Percentiles rank a stretch among this genome's conserved stretches.
phyloP scores from a whole-genome alignment of 2,113 vertebrate genomes.

The Microtus pennsylvanicus region DNA sequence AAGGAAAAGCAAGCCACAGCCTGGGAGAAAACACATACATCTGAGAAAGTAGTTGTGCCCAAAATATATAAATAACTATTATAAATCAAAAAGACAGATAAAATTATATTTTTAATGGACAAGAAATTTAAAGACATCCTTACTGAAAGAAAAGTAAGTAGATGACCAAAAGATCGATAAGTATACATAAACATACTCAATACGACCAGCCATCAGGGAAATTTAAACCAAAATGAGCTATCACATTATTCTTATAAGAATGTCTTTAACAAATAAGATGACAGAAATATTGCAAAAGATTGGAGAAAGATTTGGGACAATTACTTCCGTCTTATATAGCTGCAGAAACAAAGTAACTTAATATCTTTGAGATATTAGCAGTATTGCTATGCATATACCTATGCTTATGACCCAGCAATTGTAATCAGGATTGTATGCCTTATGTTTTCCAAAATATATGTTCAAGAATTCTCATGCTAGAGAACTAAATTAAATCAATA shows the following conservation, averaged over 20 bases:
- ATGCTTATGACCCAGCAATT: neutral
- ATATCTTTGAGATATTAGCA: neutral
- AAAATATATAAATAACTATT: slow-evolving; percentile 15
- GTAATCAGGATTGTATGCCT: neutral
- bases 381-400: neutral
- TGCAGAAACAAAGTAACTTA: neutral
- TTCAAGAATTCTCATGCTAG: neutral
- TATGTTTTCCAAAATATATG: neutral
- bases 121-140: neutral
- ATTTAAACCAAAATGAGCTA: neutral
- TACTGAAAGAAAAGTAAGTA: neutral
- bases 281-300: neutral
- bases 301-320: neutral
- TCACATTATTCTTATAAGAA: neutral
- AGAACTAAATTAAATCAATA: neutral
- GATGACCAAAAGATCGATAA: neutral
- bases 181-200: neutral
- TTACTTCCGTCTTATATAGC: neutral
- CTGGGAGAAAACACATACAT: slow-evolving; percentile 21
- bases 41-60: neutral
- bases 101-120: neutral
- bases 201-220: neutral
- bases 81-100: neutral
- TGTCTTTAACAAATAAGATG: neutral
- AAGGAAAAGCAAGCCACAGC: neutral